Percentiles rank a stretch among this genome's conserved stretches.
Evolutionary conservation across 2,797 vertebrate genomes (phyloP).

Genomic region (Fistularia tabacaria): DNA sequence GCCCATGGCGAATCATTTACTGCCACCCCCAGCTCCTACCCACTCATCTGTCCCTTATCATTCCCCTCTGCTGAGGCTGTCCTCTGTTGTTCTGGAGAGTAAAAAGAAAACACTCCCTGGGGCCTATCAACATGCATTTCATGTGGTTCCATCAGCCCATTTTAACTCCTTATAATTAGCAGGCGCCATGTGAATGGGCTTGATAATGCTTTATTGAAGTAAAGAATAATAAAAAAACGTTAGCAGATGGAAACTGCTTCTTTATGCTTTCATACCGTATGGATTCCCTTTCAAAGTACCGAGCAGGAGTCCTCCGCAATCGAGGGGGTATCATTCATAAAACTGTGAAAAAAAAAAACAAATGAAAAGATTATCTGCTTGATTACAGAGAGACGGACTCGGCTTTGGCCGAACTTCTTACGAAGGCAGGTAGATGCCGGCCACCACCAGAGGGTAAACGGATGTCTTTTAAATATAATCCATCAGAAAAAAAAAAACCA

Average conservation of each 20-base stretch:
- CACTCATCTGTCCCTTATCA: constrained; percentile 58
- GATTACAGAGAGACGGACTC: too few relatives aligned
- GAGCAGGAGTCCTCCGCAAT: too few relatives aligned
- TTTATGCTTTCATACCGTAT: too few relatives aligned
- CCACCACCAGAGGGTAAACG: too few relatives aligned
- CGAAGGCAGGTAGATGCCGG: too few relatives aligned
- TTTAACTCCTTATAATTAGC: constrained; percentile 21
- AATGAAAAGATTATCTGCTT: too few relatives aligned
- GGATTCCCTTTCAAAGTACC: too few relatives aligned
- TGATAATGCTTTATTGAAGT: constrained; percentile 31
- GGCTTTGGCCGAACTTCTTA: too few relatives aligned
- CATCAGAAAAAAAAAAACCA: too few relatives aligned
- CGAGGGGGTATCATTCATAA: too few relatives aligned
- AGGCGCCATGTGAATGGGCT: constrained; percentile 35
- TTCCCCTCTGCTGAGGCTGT: constrained; percentile 38
- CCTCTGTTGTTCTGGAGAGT: constrained; percentile 35
- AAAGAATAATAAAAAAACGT: constrained; percentile 20
- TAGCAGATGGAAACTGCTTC: constrained; percentile 2
- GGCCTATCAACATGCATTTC: constrained; percentile 47
- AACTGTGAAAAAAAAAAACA: too few relatives aligned
- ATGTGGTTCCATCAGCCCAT: constrained; percentile 44
- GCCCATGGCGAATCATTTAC: constrained; percentile 47
- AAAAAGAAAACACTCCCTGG: constrained; percentile 28
- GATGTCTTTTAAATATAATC: too few relatives aligned
- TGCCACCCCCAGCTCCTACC: constrained; percentile 48